Conservation (phyloP, 2,797 vertebrate genomes). For the Fistularia commersonii region DNA sequence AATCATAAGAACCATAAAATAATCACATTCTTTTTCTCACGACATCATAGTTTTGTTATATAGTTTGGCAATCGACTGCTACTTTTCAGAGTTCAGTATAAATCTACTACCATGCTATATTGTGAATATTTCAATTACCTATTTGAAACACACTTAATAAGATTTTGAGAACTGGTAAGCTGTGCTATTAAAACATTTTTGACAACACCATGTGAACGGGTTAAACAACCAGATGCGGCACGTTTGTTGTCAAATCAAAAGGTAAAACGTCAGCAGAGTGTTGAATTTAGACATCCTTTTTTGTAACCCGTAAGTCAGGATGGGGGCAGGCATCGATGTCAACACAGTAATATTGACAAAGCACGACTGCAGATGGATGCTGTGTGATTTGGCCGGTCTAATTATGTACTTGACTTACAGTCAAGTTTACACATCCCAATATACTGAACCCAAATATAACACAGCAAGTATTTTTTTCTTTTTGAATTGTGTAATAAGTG, state of each 20-base stretch:
- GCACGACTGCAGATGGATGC: background rate
- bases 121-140: too few species aligned
- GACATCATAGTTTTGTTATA: too few species aligned
- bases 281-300: slow-evolving; percentile 1
- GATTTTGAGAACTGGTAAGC: slow-evolving; percentile 2
- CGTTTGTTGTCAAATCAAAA: background rate
- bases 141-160: background rate
- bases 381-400: background rate
- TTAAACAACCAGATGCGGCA: background rate
- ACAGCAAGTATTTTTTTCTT: too few species aligned
- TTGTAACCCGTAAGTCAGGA: background rate
- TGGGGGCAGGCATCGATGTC: background rate
- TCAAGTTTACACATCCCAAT: too few species aligned
- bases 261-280: background rate
- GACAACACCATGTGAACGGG: background rate
- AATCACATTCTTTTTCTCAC: too few species aligned
- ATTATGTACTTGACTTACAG: slow-evolving; percentile 8
- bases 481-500: too few species aligned
- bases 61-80: too few species aligned
- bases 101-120: too few species aligned
- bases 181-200: background rate
- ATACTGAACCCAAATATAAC: too few species aligned
- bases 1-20: too few species aligned
- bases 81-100: too few species aligned
- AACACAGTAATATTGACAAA: background rate